Conservation (phyloP, 1,140 invertebrate species). For the Diorhabda elongata region DNA sequence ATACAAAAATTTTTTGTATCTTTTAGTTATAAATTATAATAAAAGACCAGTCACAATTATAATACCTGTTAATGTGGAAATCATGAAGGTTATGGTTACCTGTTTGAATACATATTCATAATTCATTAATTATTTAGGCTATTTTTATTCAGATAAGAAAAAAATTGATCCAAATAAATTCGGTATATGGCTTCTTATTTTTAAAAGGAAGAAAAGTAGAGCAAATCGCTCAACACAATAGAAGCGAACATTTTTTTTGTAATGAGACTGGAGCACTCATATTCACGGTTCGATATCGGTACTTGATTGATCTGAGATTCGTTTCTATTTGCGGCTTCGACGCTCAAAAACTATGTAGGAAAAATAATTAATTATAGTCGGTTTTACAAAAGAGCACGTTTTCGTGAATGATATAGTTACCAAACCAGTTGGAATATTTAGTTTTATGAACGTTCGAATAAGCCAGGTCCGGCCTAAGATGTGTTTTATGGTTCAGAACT, state of each 20-base stretch:
- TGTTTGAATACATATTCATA: too few relatives aligned
- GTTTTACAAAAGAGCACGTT: slow-evolving; percentile 14
- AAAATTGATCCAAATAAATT: too few relatives aligned
- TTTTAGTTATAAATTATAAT: too few relatives aligned
- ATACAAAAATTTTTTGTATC: too few relatives aligned
- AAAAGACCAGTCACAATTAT: too few relatives aligned
- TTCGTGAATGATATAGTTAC: slow-evolving; percentile 17
- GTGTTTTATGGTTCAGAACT: too few relatives aligned
- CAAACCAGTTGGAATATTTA: slow-evolving; percentile 8
- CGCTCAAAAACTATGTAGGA: slow-evolving; percentile 15
- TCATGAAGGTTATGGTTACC: too few relatives aligned
- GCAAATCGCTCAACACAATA: neutral
- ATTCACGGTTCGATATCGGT: slow-evolving; percentile 1
- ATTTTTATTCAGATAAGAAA: too few relatives aligned
- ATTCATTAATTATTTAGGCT: too few relatives aligned
- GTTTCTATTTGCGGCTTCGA: neutral
- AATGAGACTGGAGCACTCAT: neutral
- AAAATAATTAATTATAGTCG: slow-evolving; percentile 17
- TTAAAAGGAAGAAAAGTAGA: neutral
- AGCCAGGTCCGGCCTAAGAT: too few relatives aligned
- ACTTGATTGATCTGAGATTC: slow-evolving; percentile 2
- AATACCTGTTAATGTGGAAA: too few relatives aligned
- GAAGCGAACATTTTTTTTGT: neutral
- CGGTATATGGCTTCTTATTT: too few relatives aligned
- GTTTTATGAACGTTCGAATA: neutral